These are phyloP conservation scores for Agapornis canus DNA, from an alignment of 2,797 vertebrate species.

Conservation along the genomic window DNA sequence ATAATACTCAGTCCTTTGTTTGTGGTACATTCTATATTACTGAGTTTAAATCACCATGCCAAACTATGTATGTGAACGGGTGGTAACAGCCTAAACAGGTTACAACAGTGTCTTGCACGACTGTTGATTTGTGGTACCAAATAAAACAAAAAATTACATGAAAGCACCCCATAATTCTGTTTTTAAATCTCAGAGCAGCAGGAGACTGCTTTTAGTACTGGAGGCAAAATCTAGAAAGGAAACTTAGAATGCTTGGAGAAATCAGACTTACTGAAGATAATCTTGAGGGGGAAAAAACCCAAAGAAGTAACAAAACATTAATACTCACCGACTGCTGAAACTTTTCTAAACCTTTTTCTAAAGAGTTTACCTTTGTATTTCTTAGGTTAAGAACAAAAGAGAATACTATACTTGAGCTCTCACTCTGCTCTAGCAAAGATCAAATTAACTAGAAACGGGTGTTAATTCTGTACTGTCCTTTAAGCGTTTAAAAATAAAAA, in stretches of 20 bases:
- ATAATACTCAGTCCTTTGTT: background rate
- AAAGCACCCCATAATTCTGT: background rate
- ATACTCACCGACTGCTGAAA: background rate
- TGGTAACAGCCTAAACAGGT: background rate
- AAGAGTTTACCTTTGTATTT: background rate
- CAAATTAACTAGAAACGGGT: background rate
- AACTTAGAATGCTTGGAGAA: background rate
- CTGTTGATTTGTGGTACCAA: background rate
- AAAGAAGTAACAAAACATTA: background rate
- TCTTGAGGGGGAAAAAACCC: fast-evolving
- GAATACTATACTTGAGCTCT: background rate
- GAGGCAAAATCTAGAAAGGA: background rate
- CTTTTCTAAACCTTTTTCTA: background rate
- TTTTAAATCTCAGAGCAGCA: background rate
- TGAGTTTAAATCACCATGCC: background rate
- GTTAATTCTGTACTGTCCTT: background rate
- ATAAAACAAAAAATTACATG: background rate
- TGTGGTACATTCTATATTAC: background rate
- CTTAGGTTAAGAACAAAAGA: background rate
- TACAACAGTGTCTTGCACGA: background rate
- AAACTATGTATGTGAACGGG: background rate
- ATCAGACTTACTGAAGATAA: background rate
- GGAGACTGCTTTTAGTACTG: background rate
- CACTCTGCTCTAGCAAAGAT: background rate
- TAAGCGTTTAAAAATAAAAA: background rate